Conservation (phyloP, 2,113 vertebrate species). For the Haliaeetus leucogaster region DNA sequence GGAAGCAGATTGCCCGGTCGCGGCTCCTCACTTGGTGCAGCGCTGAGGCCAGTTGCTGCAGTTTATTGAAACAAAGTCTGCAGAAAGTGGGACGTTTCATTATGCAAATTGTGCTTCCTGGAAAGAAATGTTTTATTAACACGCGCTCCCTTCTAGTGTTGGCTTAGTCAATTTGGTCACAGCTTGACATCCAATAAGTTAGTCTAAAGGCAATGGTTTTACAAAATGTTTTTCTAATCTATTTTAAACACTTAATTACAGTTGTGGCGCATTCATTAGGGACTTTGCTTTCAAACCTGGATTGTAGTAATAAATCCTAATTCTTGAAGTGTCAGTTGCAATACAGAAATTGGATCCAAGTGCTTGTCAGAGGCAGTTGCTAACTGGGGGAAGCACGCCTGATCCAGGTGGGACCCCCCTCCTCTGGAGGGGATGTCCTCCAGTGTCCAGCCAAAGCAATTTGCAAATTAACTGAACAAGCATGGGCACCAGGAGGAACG, state of each 20-base stretch:
- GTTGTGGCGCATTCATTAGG: constrained; percentile 20
- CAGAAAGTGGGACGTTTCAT: not conserved
- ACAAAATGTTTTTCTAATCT: constrained; percentile 56
- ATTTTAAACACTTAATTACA: constrained; percentile 58
- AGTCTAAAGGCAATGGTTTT: constrained; percentile 32
- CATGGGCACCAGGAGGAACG: fast-evolving
- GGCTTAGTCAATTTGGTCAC: constrained; percentile 57
- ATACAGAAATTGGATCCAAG: not conserved
- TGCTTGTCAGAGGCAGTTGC: not conserved
- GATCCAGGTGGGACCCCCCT: fast-evolving
- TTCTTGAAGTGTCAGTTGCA: not conserved
- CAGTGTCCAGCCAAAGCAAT: fast-evolving
- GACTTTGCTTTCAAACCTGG: not conserved
- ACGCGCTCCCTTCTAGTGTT: not conserved
- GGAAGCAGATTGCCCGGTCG: not conserved
- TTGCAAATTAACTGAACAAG: not conserved
- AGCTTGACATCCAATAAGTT: constrained; percentile 48
- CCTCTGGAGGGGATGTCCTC: not conserved
- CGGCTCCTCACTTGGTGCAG: fast-evolving
- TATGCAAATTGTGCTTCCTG: constrained; percentile 33
- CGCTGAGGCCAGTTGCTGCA: fast-evolving
- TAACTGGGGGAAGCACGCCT: not conserved
- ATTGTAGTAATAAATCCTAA: constrained; percentile 35
- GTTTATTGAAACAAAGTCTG: not conserved
- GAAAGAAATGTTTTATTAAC: constrained; percentile 66